A percentile compares a stretch with the other conserved stretches of the same genome.
Conservation (phyloP, 1,140 invertebrate species). For the Helicoverpa zea region DNA sequence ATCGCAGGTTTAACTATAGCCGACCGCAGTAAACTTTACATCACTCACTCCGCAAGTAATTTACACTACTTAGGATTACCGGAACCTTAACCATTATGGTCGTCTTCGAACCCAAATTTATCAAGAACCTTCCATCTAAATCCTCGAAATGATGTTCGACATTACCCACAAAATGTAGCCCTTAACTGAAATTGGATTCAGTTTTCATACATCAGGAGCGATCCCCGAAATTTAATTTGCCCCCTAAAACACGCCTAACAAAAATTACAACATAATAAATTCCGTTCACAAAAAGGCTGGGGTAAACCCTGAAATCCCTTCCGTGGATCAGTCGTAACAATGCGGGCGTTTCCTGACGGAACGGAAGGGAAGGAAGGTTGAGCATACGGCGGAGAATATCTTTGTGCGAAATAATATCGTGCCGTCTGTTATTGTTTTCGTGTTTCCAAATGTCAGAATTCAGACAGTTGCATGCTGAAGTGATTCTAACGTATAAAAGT, state of each 20-base stretch:
- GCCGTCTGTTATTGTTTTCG: constrained; percentile 42
- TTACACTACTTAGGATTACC: constrained; percentile 33
- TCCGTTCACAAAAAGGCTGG: constrained; percentile 42
- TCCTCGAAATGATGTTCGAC: constrained; percentile 39
- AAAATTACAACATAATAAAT: constrained; percentile 49
- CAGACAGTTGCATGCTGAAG: not conserved
- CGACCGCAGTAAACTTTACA: constrained; percentile 32
- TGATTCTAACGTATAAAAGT: not conserved
- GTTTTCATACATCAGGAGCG: constrained; percentile 37
- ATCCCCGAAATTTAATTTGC: constrained; percentile 30
- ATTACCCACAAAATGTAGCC: constrained; percentile 27
- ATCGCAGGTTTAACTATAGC: constrained; percentile 35
- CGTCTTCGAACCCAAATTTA: constrained; percentile 35
- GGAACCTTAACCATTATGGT: constrained; percentile 11
- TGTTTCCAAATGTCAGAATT: constrained; percentile 24
- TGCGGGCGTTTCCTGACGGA: constrained; percentile 40
- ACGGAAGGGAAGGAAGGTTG: constrained; percentile 26
- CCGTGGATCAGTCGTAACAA: constrained; percentile 46
- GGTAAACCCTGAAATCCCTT: constrained; percentile 33
- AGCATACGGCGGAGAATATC: constrained; percentile 39
- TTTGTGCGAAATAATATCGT: constrained; percentile 39
- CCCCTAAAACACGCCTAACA: not conserved
- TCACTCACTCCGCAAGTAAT: constrained; percentile 28
- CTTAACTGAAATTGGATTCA: constrained; percentile 30
- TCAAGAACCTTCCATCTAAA: constrained; percentile 28